These are phyloP conservation scores for Watsonalla binaria DNA, from an alignment of 2,888 invertebrate genomes.

Conservation along the genomic window DNA sequence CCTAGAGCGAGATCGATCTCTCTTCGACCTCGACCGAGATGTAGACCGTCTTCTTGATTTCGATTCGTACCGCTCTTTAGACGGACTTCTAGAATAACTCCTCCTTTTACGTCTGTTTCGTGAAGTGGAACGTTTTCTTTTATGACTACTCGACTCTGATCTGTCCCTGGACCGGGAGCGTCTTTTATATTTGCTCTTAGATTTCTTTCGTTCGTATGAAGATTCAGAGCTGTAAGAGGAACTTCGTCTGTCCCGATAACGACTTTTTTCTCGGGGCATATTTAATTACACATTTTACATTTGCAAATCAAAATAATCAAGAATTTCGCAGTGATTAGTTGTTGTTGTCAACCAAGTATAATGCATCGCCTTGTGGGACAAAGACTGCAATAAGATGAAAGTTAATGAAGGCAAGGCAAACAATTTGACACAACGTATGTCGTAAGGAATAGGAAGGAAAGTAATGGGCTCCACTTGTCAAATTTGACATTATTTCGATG, in stretches of 20 bases:
- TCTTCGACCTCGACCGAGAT: conserved; percentile 51
- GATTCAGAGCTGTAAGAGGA: conserved; percentile 66
- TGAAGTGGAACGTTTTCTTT: conserved; percentile 55
- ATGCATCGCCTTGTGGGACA: too few relatives aligned
- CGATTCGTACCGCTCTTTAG: conserved; percentile 60
- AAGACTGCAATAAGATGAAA: too few relatives aligned
- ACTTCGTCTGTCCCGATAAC: conserved; percentile 63
- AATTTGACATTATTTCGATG: too few relatives aligned
- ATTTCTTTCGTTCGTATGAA: conserved; percentile 62
- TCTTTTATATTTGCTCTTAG: conserved; percentile 59
- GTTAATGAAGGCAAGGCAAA: too few relatives aligned
- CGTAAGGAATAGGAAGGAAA: too few relatives aligned
- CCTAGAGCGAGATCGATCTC: conserved; percentile 51
- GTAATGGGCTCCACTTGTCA: too few relatives aligned
- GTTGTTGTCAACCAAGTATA: too few relatives aligned
- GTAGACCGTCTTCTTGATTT: conserved; percentile 54
- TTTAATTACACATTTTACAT: background rate
- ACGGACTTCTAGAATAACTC: conserved; percentile 65
- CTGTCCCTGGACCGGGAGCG: conserved; percentile 62
- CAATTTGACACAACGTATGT: too few relatives aligned
- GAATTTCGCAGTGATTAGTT: too few relatives aligned
- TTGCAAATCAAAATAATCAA: background rate
- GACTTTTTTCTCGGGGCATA: conserved; percentile 70
- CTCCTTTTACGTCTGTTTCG: conserved; percentile 48
- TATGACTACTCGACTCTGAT: conserved; percentile 54